These are phyloP conservation scores for Parapsyche elsis DNA, from an alignment of 1,140 invertebrate species.

Conservation along the genomic window DNA sequence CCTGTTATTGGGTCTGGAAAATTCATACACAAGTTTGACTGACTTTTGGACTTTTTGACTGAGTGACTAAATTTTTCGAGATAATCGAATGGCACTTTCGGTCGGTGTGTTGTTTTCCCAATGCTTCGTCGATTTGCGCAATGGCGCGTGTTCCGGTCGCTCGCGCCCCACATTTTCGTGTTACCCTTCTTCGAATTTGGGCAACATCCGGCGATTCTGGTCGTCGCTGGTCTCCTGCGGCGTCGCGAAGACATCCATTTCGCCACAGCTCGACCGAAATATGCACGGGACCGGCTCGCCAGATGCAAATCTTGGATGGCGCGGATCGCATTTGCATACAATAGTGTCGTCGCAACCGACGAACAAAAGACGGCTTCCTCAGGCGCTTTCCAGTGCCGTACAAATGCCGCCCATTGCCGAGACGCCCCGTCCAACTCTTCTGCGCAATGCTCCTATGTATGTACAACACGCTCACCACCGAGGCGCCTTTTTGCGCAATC, in stretches of 20 bases:
- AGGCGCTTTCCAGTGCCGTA: slow-evolving; percentile 13
- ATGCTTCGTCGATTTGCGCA: too few species aligned
- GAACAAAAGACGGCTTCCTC: slow-evolving; percentile 47
- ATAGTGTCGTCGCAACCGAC: slow-evolving; percentile 26
- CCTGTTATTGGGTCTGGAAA: too few species aligned
- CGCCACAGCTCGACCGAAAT: slow-evolving; percentile 41
- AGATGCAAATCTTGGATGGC: slow-evolving; percentile 18
- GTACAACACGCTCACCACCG: too few species aligned
- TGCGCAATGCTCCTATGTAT: not conserved
- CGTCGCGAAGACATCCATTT: slow-evolving; percentile 29
- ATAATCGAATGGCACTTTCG: too few species aligned
- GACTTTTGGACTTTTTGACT: too few species aligned
- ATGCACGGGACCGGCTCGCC: slow-evolving; percentile 37
- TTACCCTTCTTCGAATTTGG: not conserved
- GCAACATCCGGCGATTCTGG: slow-evolving; percentile 19
- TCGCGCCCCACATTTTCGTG: not conserved
- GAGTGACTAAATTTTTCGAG: too few species aligned
- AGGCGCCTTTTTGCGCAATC: not conserved
- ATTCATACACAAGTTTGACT: too few species aligned
- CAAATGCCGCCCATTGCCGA: not conserved
- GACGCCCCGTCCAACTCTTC: not conserved
- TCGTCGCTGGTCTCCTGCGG: not conserved
- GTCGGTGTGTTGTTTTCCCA: too few species aligned
- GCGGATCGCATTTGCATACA: slow-evolving; percentile 46
- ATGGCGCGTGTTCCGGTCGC: too few species aligned